A percentile compares a stretch with the other conserved stretches of the same genome.
phyloP scores from a whole-genome alignment of 2,113 vertebrate genomes.

The Trichomycterus rosablanca region DNA sequence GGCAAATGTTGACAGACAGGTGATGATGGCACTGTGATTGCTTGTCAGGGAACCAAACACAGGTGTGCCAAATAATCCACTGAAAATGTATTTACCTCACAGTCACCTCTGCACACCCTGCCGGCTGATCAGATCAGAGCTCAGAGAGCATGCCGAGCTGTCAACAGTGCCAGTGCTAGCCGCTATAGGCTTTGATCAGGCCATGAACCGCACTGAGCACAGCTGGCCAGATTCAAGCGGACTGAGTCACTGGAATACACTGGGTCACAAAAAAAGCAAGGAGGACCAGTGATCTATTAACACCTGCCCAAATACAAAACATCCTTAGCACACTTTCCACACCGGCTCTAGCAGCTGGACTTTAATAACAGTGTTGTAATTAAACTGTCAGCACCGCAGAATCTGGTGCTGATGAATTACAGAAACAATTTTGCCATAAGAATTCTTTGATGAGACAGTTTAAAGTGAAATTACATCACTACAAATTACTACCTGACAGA shows the following conservation, averaged over 20 bases:
- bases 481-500: too few species aligned
- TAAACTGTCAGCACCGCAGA: too few species aligned
- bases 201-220: too few species aligned
- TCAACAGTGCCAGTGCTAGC: slow-evolving; percentile 52
- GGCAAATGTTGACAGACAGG: slow-evolving; percentile 57
- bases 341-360: too few species aligned
- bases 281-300: slow-evolving; percentile 17
- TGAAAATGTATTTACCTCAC: slow-evolving; percentile 48
- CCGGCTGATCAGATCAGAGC: slow-evolving; percentile 51
- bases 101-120: slow-evolving; percentile 38
- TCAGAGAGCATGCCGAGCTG: slow-evolving; percentile 48
- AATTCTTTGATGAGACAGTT: too few species aligned
- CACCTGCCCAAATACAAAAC: too few species aligned
- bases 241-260: slow-evolving; percentile 29
- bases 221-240: too few species aligned
- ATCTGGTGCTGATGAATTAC: too few species aligned
- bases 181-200: slow-evolving; percentile 51
- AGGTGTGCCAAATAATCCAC: slow-evolving; percentile 70
- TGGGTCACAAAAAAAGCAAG: slow-evolving; percentile 29
- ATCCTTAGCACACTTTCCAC: too few species aligned
- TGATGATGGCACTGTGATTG: slow-evolving; percentile 52
- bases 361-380: too few species aligned
- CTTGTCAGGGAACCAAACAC: slow-evolving; percentile 60
- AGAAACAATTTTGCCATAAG: too few species aligned
- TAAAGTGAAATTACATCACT: too few species aligned